Base-by-base conservation (phyloP, 2,888 invertebrate genomes). In the Drosophila anceps region DNA sequence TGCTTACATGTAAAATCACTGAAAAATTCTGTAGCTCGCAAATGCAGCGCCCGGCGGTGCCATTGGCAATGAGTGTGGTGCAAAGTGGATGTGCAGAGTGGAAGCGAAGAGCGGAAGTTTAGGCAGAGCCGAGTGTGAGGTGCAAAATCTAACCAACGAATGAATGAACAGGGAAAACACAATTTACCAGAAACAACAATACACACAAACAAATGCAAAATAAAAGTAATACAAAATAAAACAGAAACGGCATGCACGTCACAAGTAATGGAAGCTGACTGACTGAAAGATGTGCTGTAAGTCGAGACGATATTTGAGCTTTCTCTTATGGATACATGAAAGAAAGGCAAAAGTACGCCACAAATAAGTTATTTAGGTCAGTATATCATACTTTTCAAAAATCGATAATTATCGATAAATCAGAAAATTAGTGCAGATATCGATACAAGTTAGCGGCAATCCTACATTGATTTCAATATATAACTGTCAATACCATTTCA, bases 1-100 rank as follows among this genome's bases (percentile, higher is more conserved):
- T 86, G 86, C 90, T 92, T 92, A 90, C 91, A 91, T 88, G 90
- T 83, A 83, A 91, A 92, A 91, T 91, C 92, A 91, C 77, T 84
- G 84, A 81, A 86, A 89, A 84, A 83, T 85, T 72, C 79, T 73
- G 76, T 58, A 73, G 69, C 58, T 59, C 33, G 48, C 55, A 63
- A 48, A 37, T 18, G 29, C 37, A 39, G 59, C 33, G 39, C 46
- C 67, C 70, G 37, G 43, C 31, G 41, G 53, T 46, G 46, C 66
- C 66, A 64, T 18, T 37, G 27, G 35, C 60, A 71, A 54, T 35
- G 29, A n/a, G 48, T 0, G 10, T 12, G 20, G 44, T n/a, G 18
- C 15, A 24, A 12, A 7, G 8, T 12, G n/a, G 10, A 18, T 10
- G 41, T 20, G 41, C 20, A 13, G 8, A 9, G 2, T 12, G n/a